Percentiles rank a stretch among this genome's conserved stretches.
phyloP scores from a whole-genome alignment of 2,797 vertebrate genomes.

The Hippopotamyrus pictus region DNA sequence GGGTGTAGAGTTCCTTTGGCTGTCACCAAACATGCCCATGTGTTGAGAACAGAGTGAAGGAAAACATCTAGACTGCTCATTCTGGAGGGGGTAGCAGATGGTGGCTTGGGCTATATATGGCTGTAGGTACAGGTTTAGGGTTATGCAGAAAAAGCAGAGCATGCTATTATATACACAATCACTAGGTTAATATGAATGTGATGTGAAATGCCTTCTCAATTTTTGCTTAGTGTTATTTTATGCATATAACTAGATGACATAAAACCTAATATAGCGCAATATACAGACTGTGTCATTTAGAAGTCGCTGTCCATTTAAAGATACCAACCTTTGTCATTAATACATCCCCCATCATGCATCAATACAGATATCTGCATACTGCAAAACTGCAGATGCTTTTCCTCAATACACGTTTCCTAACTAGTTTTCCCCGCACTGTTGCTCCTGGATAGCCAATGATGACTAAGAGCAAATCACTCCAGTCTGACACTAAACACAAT shows the following conservation, averaged over 20 bases:
- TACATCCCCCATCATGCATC: neutral
- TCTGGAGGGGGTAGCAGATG: neutral
- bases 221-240: neutral
- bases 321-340: neutral
- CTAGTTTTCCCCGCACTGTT: neutral
- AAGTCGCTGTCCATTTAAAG: neutral
- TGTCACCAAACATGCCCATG: conserved; percentile 3
- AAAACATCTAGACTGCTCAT: neutral
- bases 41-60: conserved; percentile 2
- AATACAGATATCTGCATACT: neutral
- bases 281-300: neutral
- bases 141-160: neutral
- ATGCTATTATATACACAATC: neutral
- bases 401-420: neutral
- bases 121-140: neutral
- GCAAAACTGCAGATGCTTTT: neutral
- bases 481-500: neutral
- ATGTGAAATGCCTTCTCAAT: neutral
- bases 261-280: neutral
- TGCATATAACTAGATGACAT: neutral
- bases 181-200: neutral
- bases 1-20: conserved; percentile 31
- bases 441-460: neutral
- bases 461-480: neutral
- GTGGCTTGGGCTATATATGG: neutral